Evolutionary conservation across 2,888 invertebrate species (phyloP), one percentile per base, ranked within the genome.

Genomic region (Volucella inanis): DNA sequence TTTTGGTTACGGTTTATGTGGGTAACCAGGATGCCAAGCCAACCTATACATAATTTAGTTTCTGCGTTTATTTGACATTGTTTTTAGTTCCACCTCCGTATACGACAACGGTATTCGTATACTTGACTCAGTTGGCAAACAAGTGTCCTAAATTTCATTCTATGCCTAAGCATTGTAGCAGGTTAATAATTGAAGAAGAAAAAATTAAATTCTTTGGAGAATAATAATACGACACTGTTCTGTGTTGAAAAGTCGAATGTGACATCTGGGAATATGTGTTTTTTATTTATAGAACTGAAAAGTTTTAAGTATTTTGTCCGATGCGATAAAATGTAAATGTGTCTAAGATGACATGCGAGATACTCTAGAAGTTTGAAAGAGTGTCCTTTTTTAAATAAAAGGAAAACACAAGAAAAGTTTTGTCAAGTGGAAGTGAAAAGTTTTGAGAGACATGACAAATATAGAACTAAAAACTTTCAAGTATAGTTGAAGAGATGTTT

Each of bases 281-380:
- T 67, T 67, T 67, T 76, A n/a, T 75, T 12, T 57, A 15, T 22
- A 59, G 59, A 68, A 76, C 52, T 81, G 54, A 77, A 77, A 82
- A 82, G 65, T 82, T 78, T 77, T 62, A 82, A 82, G 77, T 82
- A 82, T 77, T 82, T 77, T 71, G 77, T 82, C 77, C 77, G 22
- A 71, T 14, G 67, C 67, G 71, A 77, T 82, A 82, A 77, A 82
- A 77, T 54, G 82, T 71, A 82, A 82, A 82, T 82, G 77, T 59
- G 67, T 71, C 61, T 67, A 54, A 65, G 18, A 65, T 77, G 82
- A 65, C 76, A 71, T 54, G 71, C 39, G 14, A 50, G 22, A 50
- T 62, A 77, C 49, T 59, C 52, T 14, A 64, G 57, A 65, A 81
- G 59, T 76, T 76, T 59, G 71, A 54, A 59, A 52, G 31, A 71